A percentile compares a stretch with the other conserved stretches of the same genome.
phyloP scores from a whole-genome alignment of 2,113 vertebrate species.

The Erpornis zantholeuca region DNA sequence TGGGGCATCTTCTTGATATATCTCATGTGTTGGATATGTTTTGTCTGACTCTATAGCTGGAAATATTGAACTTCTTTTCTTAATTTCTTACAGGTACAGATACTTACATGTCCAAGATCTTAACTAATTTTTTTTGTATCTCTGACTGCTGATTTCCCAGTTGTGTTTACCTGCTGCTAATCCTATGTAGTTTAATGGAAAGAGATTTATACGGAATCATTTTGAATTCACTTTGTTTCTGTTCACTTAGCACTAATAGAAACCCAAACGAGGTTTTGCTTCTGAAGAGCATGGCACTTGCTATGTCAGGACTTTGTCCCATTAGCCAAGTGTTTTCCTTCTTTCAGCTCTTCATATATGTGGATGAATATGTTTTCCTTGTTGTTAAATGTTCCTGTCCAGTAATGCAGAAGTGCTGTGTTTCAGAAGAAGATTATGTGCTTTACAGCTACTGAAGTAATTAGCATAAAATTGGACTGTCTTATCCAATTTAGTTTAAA shows the following conservation, averaged over 20 bases:
- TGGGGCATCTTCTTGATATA: not conserved
- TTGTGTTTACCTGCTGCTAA: not conserved
- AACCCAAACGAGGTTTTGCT: not conserved
- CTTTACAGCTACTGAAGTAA: not conserved
- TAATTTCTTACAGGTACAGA: not conserved
- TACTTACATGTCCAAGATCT: not conserved
- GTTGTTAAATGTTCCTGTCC: not conserved
- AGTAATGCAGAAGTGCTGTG: not conserved
- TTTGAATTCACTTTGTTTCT: not conserved
- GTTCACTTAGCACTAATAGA: not conserved
- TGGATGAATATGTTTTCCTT: not conserved
- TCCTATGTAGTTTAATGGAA: not conserved
- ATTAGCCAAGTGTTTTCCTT: not conserved
- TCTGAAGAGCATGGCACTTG: not conserved
- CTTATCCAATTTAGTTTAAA: not conserved
- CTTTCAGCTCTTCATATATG: not conserved
- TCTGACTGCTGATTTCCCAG: not conserved
- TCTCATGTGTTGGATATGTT: not conserved
- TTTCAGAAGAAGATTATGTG: not conserved
- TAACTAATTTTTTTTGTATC: not conserved
- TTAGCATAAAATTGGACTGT: not conserved
- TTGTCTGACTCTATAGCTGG: not conserved
- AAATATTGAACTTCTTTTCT: not conserved
- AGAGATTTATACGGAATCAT: not conserved
- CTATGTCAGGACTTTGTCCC: not conserved